Base-by-base conservation (phyloP, 2,888 invertebrate species). In the Phengaris arion region DNA sequence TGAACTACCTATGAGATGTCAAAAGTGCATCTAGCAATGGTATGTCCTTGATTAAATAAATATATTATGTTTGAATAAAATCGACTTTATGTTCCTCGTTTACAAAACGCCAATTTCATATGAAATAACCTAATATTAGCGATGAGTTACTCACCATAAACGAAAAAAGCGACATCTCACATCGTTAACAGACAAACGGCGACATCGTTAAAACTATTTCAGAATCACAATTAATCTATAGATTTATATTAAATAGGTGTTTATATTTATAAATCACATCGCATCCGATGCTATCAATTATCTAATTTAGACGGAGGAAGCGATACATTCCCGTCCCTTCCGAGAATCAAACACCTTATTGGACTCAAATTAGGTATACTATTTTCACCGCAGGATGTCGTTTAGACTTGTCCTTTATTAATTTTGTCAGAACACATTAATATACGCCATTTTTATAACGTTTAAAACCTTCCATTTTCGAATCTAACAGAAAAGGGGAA, bases 381-480 rank as follows among this genome's bases (percentile, higher is more conserved):
- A 78, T 77, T 79, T 78, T 75, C 76, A 75, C 59, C 78, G 78
- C 81, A 84, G 92, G 92, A 93, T 91, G 91, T 87, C 86, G 84
- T 91, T 88, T 82, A 78, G 77, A 81, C 81, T 81, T 79, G 74
- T 79, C 78, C 79, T 80, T 82, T 81, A 82, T 82, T 82, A 83
- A 83, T 82, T 80, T 80, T 77, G 78, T 78, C 77, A 77, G 52
- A 72, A 72, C 70, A 15, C 72, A 46, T 74, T 51, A 52, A 72
- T 72, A 35, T 35, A 12, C 52, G 72, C 52, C 52, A 72, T 48
- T 69, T 69, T 69, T 48, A 69, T 69, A 48, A 69, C 35, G 64
- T 64, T 64, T 64, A 64, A 64, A 64, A 64, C 64, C 35, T 64
- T 64, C 35, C 35, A 64, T 64, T 64, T 64, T 64, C 64, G 64